Conservation (phyloP, 1,140 invertebrate genomes). For the Ctenoplectra terminalis region DNA sequence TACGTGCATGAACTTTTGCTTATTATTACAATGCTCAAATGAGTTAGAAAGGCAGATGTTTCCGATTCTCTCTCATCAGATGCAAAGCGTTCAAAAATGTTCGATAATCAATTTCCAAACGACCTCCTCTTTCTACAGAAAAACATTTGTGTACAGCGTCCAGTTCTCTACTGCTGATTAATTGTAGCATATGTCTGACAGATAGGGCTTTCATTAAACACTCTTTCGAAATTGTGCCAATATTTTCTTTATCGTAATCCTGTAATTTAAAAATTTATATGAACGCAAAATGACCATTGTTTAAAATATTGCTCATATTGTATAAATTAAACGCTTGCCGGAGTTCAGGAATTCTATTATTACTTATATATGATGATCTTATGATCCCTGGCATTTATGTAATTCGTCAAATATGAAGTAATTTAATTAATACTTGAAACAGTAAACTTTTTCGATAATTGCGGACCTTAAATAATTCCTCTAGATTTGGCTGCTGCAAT, state of each 20-base stretch:
- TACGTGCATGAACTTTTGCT: not conserved
- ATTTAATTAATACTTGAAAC: too few species aligned
- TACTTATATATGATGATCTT: too few species aligned
- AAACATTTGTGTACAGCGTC: conserved; percentile 88
- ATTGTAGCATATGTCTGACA: conserved; percentile 84
- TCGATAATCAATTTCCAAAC: conserved; percentile 86
- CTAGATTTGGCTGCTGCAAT: conserved; percentile 84
- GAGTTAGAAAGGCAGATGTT: conserved; percentile 76
- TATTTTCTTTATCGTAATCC: conserved; percentile 86
- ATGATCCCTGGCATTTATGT: too few species aligned
- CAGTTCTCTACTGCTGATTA: conserved; percentile 85
- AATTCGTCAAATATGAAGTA: too few species aligned
- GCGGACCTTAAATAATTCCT: conserved; percentile 84
- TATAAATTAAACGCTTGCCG: not conserved
- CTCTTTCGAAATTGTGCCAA: conserved; percentile 85
- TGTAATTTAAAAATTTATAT: conserved; percentile 72
- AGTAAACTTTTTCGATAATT: not conserved
- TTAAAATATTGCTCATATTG: not conserved
- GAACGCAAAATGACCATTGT: not conserved
- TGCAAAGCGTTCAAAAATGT: conserved; percentile 84
- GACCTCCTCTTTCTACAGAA: conserved; percentile 83
- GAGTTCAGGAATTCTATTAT: too few species aligned
- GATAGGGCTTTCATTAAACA: conserved; percentile 85
- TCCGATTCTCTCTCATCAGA: conserved; percentile 81
- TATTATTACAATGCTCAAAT: not conserved